Evolutionary conservation across 1,140 invertebrate species (phyloP).

Genomic region (Heliothis virescens): DNA sequence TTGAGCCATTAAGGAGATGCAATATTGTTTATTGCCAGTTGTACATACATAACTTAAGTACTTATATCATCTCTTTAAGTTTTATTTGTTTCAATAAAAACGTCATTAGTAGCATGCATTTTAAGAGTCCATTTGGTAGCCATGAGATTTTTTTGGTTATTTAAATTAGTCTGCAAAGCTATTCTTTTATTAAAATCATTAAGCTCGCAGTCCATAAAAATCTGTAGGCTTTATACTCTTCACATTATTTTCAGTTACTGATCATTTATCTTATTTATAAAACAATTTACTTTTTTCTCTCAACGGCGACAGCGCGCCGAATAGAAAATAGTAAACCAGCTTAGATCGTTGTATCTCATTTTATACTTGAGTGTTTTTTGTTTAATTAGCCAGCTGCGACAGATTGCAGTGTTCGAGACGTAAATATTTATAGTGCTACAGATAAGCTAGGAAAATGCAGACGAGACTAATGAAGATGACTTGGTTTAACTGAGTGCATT

Average conservation of each 20-base stretch:
- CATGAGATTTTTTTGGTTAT: no score
- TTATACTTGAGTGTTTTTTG: background rate
- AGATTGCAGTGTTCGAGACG: background rate
- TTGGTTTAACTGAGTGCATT: no score
- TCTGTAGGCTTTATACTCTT: no score
- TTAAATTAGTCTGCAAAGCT: no score
- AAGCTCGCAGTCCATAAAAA: no score
- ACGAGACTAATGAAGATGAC: no score
- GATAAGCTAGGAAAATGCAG: background rate
- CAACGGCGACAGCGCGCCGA: background rate
- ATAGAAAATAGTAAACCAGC: background rate
- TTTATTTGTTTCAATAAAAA: background rate
- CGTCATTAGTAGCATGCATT: no score
- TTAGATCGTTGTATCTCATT: background rate
- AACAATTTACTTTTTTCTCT: background rate
- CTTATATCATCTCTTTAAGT: no score
- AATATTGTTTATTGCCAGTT: background rate
- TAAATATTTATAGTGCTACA: slow-evolving; percentile 1
- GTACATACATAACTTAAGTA: background rate
- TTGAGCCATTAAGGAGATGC: background rate
- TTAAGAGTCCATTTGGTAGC: no score
- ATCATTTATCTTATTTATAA: background rate
- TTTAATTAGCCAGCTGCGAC: slow-evolving; percentile 7
- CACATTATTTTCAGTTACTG: no score
- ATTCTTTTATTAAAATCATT: no score